phyloP scores from a whole-genome alignment of 2,888 invertebrate species.

The Eilema griseolum region DNA sequence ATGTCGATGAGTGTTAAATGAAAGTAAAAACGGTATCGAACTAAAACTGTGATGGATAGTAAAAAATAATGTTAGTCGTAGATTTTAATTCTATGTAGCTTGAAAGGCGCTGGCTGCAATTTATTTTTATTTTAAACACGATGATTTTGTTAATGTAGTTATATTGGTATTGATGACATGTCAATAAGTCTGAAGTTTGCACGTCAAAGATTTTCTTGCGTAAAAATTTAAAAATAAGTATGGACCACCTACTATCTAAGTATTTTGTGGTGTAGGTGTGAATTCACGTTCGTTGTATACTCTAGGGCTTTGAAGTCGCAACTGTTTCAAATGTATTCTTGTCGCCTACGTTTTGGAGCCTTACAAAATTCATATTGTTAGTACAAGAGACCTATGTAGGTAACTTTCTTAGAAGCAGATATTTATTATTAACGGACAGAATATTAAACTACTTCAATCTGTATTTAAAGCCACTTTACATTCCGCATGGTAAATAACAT shows the following conservation, averaged over 20 bases:
- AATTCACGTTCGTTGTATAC: background rate
- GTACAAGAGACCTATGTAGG: background rate
- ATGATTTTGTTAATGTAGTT: conserved; percentile 12
- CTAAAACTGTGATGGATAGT: conserved; percentile 51
- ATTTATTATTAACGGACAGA: conserved; percentile 31
- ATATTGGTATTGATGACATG: conserved; percentile 29
- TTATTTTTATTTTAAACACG: conserved; percentile 42
- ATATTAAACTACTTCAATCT: background rate
- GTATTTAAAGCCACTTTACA: background rate
- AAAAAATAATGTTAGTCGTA: conserved; percentile 29
- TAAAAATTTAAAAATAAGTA: background rate
- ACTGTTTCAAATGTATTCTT: background rate
- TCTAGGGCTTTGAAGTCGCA: background rate
- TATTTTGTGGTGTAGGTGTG: background rate
- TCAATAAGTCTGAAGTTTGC: conserved; percentile 19
- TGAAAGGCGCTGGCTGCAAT: conserved; percentile 25
- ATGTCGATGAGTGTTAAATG: conserved; percentile 50
- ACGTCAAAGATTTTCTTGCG: conserved; percentile 19
- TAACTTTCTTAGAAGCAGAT: conserved; percentile 15
- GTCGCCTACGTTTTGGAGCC: background rate
- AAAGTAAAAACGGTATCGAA: conserved; percentile 48
- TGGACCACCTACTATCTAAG: background rate
- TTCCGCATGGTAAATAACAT: background rate
- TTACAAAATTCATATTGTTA: background rate
- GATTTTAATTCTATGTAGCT: conserved; percentile 14